Evolutionary conservation across 2,113 vertebrate species (phyloP).

Genomic region (Tauraco erythrolophus): DNA sequence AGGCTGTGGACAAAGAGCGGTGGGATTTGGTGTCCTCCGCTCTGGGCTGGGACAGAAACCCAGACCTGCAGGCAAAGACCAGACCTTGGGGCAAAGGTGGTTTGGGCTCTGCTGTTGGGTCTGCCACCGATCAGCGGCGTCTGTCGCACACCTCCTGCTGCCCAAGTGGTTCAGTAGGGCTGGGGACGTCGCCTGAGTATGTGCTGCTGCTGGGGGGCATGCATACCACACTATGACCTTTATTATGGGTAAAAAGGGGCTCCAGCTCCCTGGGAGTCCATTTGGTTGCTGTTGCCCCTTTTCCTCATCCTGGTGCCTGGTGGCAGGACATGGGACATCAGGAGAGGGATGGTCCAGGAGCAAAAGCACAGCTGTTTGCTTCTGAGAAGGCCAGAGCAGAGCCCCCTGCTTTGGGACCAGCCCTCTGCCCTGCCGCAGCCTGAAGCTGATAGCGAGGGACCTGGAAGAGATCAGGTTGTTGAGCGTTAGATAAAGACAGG

Average conservation of each 20-base stretch:
- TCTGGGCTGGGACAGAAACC: background rate
- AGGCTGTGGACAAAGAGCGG: background rate
- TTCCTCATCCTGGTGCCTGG: background rate
- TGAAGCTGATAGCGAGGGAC: background rate
- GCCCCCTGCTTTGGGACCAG: background rate
- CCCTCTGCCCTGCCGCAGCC: background rate
- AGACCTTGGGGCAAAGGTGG: background rate
- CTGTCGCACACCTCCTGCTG: background rate
- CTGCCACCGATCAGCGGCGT: accelerated
- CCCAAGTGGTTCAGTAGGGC: background rate
- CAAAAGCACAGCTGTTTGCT: background rate
- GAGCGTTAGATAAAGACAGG: background rate
- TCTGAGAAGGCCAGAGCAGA: background rate
- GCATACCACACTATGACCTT: background rate
- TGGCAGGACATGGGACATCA: background rate
- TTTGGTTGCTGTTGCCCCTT: background rate
- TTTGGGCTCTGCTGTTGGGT: background rate
- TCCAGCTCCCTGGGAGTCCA: background rate
- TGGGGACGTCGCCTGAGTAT: background rate
- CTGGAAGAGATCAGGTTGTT: background rate
- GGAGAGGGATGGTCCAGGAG: accelerated
- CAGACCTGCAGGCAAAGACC: background rate
- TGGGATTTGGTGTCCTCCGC: background rate
- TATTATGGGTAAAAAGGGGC: background rate
- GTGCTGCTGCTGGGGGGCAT: background rate